Evolutionary conservation across 2,888 invertebrate genomes (phyloP).

Genomic region (Mesorhabditis sp.): DNA sequence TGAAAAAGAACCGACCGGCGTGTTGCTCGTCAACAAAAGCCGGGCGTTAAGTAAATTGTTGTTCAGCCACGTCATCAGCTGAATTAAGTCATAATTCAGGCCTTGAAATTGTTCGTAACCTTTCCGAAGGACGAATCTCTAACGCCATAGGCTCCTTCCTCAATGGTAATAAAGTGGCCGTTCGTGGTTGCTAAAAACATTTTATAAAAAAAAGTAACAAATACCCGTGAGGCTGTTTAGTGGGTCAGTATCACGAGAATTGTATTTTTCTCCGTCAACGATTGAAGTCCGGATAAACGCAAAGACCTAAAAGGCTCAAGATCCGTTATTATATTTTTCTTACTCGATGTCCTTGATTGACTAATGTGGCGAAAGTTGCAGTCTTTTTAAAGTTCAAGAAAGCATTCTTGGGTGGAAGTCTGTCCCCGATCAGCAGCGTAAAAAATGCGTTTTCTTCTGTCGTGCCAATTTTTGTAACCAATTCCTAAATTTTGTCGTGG

Average conservation of each 20-base stretch:
- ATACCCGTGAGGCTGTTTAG: neutral
- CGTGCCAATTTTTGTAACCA: too few species aligned
- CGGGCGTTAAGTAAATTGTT: too few species aligned
- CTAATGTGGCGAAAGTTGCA: neutral
- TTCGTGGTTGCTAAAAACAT: neutral
- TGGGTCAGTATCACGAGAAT: neutral
- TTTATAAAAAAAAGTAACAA: too few species aligned
- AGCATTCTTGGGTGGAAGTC: neutral
- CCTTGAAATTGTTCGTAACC: neutral
- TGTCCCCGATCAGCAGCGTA: neutral
- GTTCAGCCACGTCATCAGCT: too few species aligned
- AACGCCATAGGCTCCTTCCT: neutral
- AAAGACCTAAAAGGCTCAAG: neutral
- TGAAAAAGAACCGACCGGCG: too few species aligned
- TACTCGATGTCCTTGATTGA: neutral
- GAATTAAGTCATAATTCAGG: too few species aligned
- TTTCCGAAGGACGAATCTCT: neutral
- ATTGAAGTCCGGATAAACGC: neutral
- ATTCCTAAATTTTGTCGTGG: too few species aligned
- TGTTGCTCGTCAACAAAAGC: too few species aligned
- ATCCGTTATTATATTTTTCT: neutral
- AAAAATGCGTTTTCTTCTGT: neutral
- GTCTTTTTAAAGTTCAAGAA: neutral
- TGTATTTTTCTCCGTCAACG: neutral
- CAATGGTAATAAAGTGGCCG: neutral